Evolutionary conservation across 2,888 invertebrate genomes (phyloP).

Genomic region (Barypeithes pellucidus): DNA sequence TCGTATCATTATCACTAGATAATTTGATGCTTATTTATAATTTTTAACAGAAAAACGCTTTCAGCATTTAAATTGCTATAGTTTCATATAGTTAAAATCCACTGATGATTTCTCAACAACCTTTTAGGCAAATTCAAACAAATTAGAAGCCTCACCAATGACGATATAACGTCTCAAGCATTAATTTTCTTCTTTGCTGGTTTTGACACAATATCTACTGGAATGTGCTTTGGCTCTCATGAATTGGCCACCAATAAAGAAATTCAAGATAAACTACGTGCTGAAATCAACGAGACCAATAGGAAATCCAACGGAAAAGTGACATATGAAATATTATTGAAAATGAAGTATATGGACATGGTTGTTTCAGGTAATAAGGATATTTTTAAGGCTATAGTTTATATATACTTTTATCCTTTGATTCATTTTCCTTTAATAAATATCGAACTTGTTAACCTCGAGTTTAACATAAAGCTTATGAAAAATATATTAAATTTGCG

Average conservation of each 20-base stretch:
- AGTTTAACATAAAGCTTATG: too few species aligned
- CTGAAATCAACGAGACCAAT: constrained; percentile 67
- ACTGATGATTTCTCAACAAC: too few species aligned
- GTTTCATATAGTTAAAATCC: too few species aligned
- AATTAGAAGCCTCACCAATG: constrained; percentile 16
- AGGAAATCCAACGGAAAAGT: constrained; percentile 65
- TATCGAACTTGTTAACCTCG: too few species aligned
- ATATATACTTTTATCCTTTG: neutral
- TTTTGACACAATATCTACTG: constrained; percentile 70
- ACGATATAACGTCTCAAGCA: constrained; percentile 74
- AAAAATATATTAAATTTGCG: too few species aligned
- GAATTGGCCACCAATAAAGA: constrained; percentile 76
- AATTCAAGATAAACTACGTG: constrained; percentile 72
- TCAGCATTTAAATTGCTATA: too few species aligned
- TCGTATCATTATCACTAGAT: too few species aligned
- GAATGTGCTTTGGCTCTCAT: constrained; percentile 71
- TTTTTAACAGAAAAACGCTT: too few species aligned
- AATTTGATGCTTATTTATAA: too few species aligned
- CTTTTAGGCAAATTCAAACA: constrained; percentile 54
- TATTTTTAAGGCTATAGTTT: neutral
- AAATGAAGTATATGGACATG: constrained; percentile 77
- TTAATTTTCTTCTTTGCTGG: constrained; percentile 72
- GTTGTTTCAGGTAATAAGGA: constrained; percentile 69
- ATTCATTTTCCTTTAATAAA: neutral
- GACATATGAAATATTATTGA: constrained; percentile 72